Base-by-base conservation (phyloP, 2,797 vertebrate genomes). In the Poecilia gillii region DNA sequence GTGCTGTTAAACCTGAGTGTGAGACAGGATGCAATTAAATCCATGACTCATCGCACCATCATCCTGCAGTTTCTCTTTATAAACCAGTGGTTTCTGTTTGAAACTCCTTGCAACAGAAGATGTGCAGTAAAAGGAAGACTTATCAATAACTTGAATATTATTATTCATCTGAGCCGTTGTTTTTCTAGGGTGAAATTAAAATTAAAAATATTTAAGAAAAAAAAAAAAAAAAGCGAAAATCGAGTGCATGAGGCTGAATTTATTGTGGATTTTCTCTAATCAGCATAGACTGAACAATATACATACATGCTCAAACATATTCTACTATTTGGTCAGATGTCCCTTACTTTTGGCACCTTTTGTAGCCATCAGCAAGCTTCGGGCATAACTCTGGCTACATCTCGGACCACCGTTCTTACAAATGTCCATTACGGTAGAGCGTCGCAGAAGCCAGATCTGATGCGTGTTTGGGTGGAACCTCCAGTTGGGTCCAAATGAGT, bases 1-100 rank as follows among this genome's bases (percentile, higher is more conserved):
- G 76, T 45, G 49, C 28, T 53, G 64, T 49, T 72, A 28, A 43
- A 39, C 5, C 39, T 47, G 75, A 76, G 25, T 55, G 49, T 62
- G 45, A n/a, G 8, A 49, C 1, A n/a, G 14, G 6, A 51, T 53
- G 72, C 14, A 2, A 13, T 71, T 53, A 36, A 41, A 75, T 14
- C 5, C 55, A 39, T 80, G 51, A 62, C 6, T 80, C 79, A 31
- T 41, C 25, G 31, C 45, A 31, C 57, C 7, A 3, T 28, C 45
- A 41, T 6, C 6, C 20, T 31, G 25, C 45, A 51, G 51, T 45
- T 36, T 68, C 33, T 36, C 45, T 49, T 4, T 36, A 3, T 25
- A 20, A 39, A 39, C 31, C 46, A 18, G 3, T 1, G 11, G 39
- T 70, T 23, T 70, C 39, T 20, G 23, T 4, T 45, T 12, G 33